Evolutionary conservation across 2,113 vertebrate species (phyloP).

Genomic region (Paedocypris sp.): DNA sequence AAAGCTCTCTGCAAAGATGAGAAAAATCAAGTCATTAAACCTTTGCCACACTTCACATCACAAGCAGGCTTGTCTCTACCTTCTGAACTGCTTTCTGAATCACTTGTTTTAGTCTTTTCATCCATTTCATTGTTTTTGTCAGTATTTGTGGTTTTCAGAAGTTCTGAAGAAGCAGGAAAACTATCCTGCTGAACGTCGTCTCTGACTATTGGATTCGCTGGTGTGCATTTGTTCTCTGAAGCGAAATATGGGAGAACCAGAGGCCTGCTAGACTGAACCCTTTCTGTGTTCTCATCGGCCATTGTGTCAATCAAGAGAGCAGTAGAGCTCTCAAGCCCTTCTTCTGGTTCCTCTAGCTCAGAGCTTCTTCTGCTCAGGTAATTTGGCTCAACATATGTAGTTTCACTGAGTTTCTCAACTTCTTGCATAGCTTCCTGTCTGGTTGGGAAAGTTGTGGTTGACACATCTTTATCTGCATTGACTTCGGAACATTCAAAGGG

Average conservation of each 20-base stretch:
- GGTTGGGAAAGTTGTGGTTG: constrained; percentile 62
- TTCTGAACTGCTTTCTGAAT: constrained; percentile 68
- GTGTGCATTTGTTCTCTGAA: background rate
- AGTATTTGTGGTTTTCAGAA: background rate
- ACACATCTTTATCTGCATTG: constrained; percentile 40
- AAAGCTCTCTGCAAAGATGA: constrained; percentile 50
- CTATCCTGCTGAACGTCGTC: background rate
- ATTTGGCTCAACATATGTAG: background rate
- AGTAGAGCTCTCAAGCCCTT: no score
- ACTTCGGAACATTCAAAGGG: no score
- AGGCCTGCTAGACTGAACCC: background rate
- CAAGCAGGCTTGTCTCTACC: constrained; percentile 51
- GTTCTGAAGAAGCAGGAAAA: background rate
- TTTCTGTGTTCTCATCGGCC: no score
- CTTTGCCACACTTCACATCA: background rate
- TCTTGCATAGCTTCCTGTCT: constrained; percentile 46
- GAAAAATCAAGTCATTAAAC: background rate
- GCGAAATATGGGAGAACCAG: background rate
- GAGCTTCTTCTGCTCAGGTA: constrained; percentile 46
- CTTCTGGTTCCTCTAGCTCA: constrained; percentile 56
- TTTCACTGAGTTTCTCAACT: constrained; percentile 11
- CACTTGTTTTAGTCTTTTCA: constrained; percentile 23
- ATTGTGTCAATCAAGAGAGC: no score
- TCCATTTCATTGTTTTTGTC: constrained; percentile 6
- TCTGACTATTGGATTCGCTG: no score